Conservation (phyloP, 2,888 invertebrate genomes). For the Sarcophaga caerulescens region DNA sequence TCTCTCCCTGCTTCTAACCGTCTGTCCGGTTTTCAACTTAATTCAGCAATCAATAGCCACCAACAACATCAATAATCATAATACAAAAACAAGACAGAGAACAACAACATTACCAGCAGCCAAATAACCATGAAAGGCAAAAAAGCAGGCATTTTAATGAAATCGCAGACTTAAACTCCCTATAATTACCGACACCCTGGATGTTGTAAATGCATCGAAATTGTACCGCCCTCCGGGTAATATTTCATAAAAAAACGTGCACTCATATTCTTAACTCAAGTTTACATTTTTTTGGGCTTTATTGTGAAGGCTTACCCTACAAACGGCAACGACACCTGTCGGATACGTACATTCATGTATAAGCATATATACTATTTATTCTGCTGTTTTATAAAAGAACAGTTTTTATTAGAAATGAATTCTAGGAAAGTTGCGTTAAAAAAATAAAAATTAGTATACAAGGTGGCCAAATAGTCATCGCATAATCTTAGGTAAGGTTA, state of each 20-base stretch:
- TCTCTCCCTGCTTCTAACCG: constrained; percentile 1
- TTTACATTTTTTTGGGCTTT: constrained; percentile 19
- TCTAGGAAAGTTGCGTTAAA: no score
- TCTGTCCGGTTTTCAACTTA: constrained; percentile 71
- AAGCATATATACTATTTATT: no score
- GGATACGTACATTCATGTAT: neutral
- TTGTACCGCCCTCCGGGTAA: constrained; percentile 79
- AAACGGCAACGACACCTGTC: neutral
- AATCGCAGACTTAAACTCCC: constrained; percentile 81
- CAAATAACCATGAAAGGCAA: constrained; percentile 15
- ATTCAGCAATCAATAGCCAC: constrained; percentile 76
- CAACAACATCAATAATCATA: constrained; percentile 54
- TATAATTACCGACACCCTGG: constrained; percentile 81
- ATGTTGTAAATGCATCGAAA: constrained; percentile 80
- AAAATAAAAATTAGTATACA: no score
- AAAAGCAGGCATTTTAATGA: constrained; percentile 75
- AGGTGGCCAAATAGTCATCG: no score
- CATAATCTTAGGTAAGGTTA: no score
- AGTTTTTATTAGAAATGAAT: no score
- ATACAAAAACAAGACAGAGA: constrained; percentile 61
- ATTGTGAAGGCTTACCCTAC: constrained; percentile 21
- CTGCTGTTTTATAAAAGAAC: no score
- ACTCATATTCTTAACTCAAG: constrained; percentile 52
- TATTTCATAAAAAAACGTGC: constrained; percentile 75
- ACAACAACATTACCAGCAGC: constrained; percentile 48